Base-by-base conservation (phyloP, 2,797 vertebrate genomes). In the Myotis vivesi region DNA sequence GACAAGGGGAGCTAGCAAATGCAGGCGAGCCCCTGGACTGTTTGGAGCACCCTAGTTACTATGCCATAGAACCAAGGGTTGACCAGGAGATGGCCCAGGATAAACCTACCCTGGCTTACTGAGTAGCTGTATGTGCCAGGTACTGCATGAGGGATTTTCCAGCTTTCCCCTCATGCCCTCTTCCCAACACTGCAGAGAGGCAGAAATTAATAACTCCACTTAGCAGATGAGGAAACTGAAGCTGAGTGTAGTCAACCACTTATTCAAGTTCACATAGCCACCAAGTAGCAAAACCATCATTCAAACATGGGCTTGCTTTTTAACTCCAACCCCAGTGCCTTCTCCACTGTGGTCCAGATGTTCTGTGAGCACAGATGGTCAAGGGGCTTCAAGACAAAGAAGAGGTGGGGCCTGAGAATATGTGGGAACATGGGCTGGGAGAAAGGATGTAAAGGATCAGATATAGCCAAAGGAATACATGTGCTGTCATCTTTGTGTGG, bases 61-160 rank as follows among this genome's bases (percentile, higher is more conserved):
- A 2, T 9, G 3, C 25, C 12, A 6, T 1, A 30, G 44, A 46
- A 44, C 64, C 33, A 28, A 64, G 69, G 1, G 9, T 68, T 22
- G 55, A 41, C 15, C 16, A 33, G 12, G 4, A 41, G 8, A 55
- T 1, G 4, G 15, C 19, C 44, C 66, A 55, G 38, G 8, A 17
- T 28, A 6, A 8, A 44, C 57, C 33, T 7, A 17, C 7, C 10
- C 0, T 0, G n/a, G 20, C 41, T 44, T 55, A 1, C 10, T 3
- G 2, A 55, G 64, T 49, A 49, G 69, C 41, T 38, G 7, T 41
- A 15, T 15, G 7, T n/a, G 46, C 44, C 51, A 28, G 77, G 19
- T 10, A 30, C 51, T 51, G 11, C 30, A 41, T 3, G 5, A 55
- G 38, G 33, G 10, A 46, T 80, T 75, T 23, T 28, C 53, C 33